Evolutionary conservation across 2,797 vertebrate genomes (phyloP).

Genomic region (Mus spretus): DNA sequence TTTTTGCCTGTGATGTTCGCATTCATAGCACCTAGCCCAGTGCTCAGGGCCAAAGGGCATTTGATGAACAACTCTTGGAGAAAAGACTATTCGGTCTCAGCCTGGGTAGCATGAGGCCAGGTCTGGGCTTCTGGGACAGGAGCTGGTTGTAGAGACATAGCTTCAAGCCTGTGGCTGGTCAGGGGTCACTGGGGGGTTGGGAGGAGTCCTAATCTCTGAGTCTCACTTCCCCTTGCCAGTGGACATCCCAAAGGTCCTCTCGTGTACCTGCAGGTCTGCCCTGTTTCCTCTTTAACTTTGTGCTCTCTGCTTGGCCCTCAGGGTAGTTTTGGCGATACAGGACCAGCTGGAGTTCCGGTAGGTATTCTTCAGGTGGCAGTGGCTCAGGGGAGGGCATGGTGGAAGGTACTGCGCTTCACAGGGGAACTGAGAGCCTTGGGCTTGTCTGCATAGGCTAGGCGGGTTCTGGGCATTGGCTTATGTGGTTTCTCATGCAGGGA

Average conservation of each 20-base stretch:
- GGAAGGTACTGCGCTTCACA: neutral
- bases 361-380: slow-evolving; percentile 65
- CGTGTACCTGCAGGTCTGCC: neutral
- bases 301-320: slow-evolving; percentile 73
- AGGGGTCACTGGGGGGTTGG: neutral
- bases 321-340: slow-evolving; percentile 86
- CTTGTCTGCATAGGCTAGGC: accelerated
- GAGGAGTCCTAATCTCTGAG: neutral
- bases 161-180: neutral
- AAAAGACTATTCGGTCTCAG: neutral
- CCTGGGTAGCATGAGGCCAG: neutral
- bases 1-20: neutral
- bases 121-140: neutral
- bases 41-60: accelerated
- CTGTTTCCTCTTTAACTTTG: neutral
- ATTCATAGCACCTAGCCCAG: neutral
- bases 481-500: slow-evolving; percentile 88
- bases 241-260: neutral
- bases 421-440: neutral
- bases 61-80: neutral
- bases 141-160: neutral
- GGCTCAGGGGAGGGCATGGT: neutral
- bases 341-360: slow-evolving; percentile 86
- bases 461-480: neutral
- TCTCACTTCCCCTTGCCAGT: neutral